Percentiles rank a stretch among this genome's conserved stretches.
Conservation (phyloP, 2,797 vertebrate genomes). For the Sebastes minor region DNA sequence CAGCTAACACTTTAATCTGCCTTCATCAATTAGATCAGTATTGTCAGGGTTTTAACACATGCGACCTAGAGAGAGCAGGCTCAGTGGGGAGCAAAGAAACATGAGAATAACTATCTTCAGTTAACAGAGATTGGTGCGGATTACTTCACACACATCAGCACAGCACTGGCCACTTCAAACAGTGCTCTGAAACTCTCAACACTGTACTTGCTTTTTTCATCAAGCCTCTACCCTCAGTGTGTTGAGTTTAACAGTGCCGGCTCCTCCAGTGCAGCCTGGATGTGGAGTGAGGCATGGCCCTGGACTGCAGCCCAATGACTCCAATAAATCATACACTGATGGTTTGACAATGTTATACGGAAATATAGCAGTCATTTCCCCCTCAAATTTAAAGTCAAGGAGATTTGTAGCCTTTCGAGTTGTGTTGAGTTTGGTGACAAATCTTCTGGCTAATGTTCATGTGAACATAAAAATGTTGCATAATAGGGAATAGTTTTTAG, state of each 20-base stretch:
- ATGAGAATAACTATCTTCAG: constrained; percentile 12
- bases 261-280: not conserved
- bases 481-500: not conserved
- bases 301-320: constrained; percentile 26
- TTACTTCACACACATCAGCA: constrained; percentile 16
- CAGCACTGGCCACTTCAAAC: constrained; percentile 5
- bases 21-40: constrained; percentile 27
- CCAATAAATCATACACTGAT: constrained; percentile 17
- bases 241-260: not conserved
- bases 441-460: constrained; percentile 9
- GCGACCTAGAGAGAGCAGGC: not conserved
- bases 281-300: constrained; percentile 14
- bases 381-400: constrained; percentile 2
- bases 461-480: not conserved
- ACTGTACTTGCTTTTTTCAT: not conserved
- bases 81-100: constrained; percentile 32
- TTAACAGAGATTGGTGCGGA: not conserved
- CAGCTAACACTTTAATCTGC: constrained; percentile 28
- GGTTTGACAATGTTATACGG: constrained; percentile 13
- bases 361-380: constrained; percentile 18
- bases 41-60: constrained; percentile 40
- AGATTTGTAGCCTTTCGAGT: not conserved
- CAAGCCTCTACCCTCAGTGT: not conserved
- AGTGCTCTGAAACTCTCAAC: not conserved
- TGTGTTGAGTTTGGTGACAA: constrained; percentile 1